Evolutionary conservation across 2,888 invertebrate genomes (phyloP).

Genomic region (Hirtodrosophila alboralis): DNA sequence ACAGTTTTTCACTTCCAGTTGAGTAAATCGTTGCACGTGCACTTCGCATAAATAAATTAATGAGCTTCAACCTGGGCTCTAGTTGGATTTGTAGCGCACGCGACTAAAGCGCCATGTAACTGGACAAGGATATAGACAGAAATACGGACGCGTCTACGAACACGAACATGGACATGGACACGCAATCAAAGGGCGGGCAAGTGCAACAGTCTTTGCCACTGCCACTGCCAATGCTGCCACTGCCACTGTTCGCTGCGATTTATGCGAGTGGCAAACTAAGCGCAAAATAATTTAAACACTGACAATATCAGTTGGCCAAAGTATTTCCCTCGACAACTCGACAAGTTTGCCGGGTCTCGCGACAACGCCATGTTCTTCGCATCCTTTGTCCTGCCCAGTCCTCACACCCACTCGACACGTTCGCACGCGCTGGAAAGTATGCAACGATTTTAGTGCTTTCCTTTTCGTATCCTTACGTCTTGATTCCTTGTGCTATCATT

Average conservation of each 20-base stretch:
- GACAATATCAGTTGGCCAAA: slow-evolving; percentile 77
- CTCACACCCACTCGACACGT: slow-evolving; percentile 70
- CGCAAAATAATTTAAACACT: slow-evolving; percentile 80
- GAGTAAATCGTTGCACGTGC: slow-evolving; percentile 77
- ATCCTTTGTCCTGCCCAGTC: background rate
- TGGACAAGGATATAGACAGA: slow-evolving; percentile 22
- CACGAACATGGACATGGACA: slow-evolving; percentile 38
- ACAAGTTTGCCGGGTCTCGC: slow-evolving; percentile 45
- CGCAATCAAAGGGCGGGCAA: slow-evolving; percentile 47
- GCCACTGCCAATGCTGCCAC: slow-evolving; percentile 2
- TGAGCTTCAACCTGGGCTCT: slow-evolving; percentile 60
- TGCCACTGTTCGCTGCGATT: slow-evolving; percentile 63
- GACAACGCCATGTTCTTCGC: slow-evolving; percentile 1
- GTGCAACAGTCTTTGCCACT: slow-evolving; percentile 36
- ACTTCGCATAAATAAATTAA: slow-evolving; percentile 80
- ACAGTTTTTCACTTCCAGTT: slow-evolving; percentile 77
- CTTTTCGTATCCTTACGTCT: slow-evolving; percentile 13
- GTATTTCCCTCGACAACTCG: slow-evolving; percentile 61
- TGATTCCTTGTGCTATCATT: slow-evolving; percentile 64
- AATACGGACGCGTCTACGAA: slow-evolving; percentile 3
- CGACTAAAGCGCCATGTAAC: slow-evolving; percentile 33
- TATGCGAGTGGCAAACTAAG: slow-evolving; percentile 77
- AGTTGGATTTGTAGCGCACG: slow-evolving; percentile 43
- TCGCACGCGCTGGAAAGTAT: slow-evolving; percentile 65
- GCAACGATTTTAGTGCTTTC: slow-evolving; percentile 34